Base-by-base conservation (phyloP, 53 echinoderm and acorn worm species). In the Holothuria leucospilota region DNA sequence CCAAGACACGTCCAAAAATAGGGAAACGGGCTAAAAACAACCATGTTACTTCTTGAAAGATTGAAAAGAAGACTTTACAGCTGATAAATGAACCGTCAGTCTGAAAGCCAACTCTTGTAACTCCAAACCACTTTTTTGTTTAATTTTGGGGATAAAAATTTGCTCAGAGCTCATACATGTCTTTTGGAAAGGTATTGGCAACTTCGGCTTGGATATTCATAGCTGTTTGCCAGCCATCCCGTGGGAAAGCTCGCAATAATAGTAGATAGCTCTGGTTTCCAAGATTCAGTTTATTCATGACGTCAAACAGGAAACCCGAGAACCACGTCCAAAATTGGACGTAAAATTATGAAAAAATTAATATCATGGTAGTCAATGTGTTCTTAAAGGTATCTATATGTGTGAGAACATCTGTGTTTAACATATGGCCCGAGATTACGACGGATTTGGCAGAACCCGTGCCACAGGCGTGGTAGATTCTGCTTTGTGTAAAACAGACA, bases 321-420 rank as follows among this genome's bases (percentile, higher is more conserved):
- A 75, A 75, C 51, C 51, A n/a, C 75, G 75, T 75, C 75, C 75
- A 75, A 75, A 75, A 75, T 75, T 75, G 75, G 75, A 75, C 75
- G 75, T 75, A 51, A 75, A 75, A 75, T 75, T 75, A 75, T 75
- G 75, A 75, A 49, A 75, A 52, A 75, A 75, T 75, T 75, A 75
- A 75, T 75, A 75, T 75, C 75, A 75, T 75, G 75, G 52, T 75
- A 75, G 49, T 75, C 75, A 75, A 75, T 75, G 75, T 75, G 49
- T 52, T 13, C 51, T 75, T 75, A 75, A 75, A 75, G 75, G 24
- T 20, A 28, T 68, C 16, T 68, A 68, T 68, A 25, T 34, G 68
- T 0, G 29, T 28, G 28, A 68, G 68, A 34, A 68, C 68, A 68
- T 68, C 34, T 68, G 34, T 34, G 13, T 68, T 68, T 34, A 34